A percentile compares a stretch with the other conserved stretches of the same genome.
These are phyloP conservation scores for Cavia aperea DNA, from an alignment of 2,113 vertebrate species.

Conservation along the genomic window DNA sequence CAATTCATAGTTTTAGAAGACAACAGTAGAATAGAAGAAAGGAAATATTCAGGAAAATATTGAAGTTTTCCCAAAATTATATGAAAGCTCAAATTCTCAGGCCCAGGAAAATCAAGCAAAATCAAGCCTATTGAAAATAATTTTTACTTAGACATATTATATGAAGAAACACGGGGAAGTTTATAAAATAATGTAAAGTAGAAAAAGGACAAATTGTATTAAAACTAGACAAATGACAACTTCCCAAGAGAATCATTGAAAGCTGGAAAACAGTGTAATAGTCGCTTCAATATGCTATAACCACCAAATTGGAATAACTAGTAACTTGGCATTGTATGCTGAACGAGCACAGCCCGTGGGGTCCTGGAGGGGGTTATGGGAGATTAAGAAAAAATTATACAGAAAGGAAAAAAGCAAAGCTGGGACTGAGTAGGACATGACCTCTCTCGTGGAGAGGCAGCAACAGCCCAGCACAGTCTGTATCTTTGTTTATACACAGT, in stretches of 20 bases:
- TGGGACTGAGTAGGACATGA: no score
- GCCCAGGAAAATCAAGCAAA: neutral
- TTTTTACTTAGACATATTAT: neutral
- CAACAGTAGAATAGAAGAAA: neutral
- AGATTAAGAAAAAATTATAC: no score
- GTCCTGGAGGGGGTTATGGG: no score
- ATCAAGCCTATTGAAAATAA: neutral
- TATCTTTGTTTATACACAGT: no score
- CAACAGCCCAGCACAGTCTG: no score
- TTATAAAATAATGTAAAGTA: neutral
- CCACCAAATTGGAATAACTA: neutral
- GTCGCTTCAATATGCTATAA: neutral
- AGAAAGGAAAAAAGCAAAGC: no score
- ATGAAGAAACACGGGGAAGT: neutral
- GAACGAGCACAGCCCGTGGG: no score
- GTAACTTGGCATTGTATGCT: neutral
- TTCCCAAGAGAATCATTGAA: neutral
- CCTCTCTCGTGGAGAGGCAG: no score
- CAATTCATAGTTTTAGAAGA: neutral
- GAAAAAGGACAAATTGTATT: neutral
- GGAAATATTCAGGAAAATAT: neutral
- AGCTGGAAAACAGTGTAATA: conserved; percentile 15
- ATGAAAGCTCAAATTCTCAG: neutral
- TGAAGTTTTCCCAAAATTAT: neutral
- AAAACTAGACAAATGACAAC: neutral